Percentiles rank a stretch among this genome's conserved stretches.
phyloP scores from a whole-genome alignment of 2,888 invertebrate species.

The Epirrhoe alternata region DNA sequence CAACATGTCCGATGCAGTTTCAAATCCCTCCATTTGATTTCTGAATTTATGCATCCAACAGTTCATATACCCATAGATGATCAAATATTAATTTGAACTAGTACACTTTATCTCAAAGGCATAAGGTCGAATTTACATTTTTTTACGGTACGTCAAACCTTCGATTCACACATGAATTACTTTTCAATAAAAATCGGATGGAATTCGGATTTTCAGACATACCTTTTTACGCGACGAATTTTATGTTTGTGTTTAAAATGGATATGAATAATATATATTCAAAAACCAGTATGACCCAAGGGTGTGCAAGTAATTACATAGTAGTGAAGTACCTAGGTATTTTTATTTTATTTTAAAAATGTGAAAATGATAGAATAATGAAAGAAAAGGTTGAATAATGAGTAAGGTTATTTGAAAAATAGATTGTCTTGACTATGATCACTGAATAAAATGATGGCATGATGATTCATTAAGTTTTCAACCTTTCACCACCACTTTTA shows the following conservation, averaged over 20 bases:
- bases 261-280: conserved; percentile 9
- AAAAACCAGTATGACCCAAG: background rate
- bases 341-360: background rate
- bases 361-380: background rate
- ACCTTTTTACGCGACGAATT: conserved; percentile 43
- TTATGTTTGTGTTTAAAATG: conserved; percentile 10
- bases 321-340: background rate
- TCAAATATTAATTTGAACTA: conserved; percentile 8
- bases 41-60: conserved; percentile 52
- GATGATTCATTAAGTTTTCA: no score
- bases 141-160: conserved; percentile 51
- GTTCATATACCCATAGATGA: conserved; percentile 18
- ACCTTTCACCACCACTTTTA: no score
- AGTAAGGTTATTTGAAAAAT: no score
- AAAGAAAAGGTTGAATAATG: background rate
- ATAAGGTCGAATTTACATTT: conserved; percentile 38
- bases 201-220: conserved; percentile 50
- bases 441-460: no score
- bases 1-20: conserved; percentile 40
- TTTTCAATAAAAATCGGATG: conserved; percentile 59
- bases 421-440: no score
- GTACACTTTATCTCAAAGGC: conserved; percentile 9
- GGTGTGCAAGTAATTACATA: background rate
- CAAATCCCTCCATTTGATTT: conserved; percentile 48
- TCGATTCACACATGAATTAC: conserved; percentile 60